These are phyloP conservation scores for Cremastobaeus sp. DNA, from an alignment of 2,888 invertebrate species.

Conservation along the genomic window DNA sequence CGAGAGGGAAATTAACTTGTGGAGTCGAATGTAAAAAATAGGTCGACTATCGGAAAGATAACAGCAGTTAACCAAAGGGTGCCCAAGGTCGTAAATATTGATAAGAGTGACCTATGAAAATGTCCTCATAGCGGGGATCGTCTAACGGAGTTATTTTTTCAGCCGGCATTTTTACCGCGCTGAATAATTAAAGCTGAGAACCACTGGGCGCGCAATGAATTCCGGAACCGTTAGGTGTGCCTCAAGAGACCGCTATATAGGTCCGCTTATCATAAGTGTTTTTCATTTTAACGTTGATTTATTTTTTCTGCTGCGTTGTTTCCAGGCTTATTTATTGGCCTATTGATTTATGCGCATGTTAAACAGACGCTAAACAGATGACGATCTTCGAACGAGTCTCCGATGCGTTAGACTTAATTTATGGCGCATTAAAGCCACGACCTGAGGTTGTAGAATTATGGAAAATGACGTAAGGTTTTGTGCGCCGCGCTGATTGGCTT, in stretches of 20 bases:
- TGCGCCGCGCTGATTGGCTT: no score
- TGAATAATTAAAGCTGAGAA: slow-evolving; percentile 60
- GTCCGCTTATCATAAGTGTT: slow-evolving; percentile 57
- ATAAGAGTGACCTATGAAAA: slow-evolving; percentile 8
- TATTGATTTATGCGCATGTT: slow-evolving; percentile 28
- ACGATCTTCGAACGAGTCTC: background rate
- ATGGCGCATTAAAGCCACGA: no score
- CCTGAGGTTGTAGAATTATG: no score
- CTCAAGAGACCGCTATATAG: slow-evolving; percentile 61
- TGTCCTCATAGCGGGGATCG: slow-evolving; percentile 8
- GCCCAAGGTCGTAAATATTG: background rate
- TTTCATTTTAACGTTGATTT: slow-evolving; percentile 53
- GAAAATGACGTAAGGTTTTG: no score
- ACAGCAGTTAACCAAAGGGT: no score
- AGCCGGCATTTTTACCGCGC: no score
- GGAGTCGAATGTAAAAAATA: no score
- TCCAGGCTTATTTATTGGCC: slow-evolving; percentile 12
- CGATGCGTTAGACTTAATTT: background rate
- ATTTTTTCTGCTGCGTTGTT: slow-evolving; percentile 29
- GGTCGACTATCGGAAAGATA: no score
- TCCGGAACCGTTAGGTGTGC: slow-evolving; percentile 62
- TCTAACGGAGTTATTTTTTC: no score
- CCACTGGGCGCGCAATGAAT: slow-evolving; percentile 60
- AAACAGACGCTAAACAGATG: background rate
- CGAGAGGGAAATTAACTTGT: no score